Percentiles rank a stretch among this genome's conserved stretches.
Conservation (phyloP, 2,797 vertebrate species). For the Pseudopleuronectes americanus region DNA sequence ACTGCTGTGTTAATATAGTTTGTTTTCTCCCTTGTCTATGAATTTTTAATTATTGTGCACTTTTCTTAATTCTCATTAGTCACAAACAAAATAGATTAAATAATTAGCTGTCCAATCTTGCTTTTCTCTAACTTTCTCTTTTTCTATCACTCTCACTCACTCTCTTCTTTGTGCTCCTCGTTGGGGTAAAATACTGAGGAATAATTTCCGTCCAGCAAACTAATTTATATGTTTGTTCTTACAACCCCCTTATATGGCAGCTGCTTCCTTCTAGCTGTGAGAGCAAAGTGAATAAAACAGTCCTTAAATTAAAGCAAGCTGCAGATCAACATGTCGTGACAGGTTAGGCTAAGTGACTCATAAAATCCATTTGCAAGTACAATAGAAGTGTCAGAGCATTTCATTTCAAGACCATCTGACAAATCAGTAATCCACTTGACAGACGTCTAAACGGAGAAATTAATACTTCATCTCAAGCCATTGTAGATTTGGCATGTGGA, state of each 20-base stretch:
- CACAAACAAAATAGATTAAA: conserved; percentile 74
- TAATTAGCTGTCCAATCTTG: conserved; percentile 64
- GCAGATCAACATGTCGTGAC: conserved; percentile 30
- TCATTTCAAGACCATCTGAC: neutral
- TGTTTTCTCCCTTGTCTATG: conserved; percentile 69
- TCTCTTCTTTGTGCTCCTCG: conserved; percentile 25
- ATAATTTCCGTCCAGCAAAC: conserved; percentile 41
- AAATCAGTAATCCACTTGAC: conserved; percentile 6
- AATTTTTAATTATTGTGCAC: conserved; percentile 71
- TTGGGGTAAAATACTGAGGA: conserved; percentile 48
- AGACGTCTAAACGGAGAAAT: conserved; percentile 1
- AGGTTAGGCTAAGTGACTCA: conserved; percentile 20
- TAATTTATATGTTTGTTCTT: conserved; percentile 52
- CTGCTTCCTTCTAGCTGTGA: conserved; percentile 30
- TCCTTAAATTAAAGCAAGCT: conserved; percentile 32
- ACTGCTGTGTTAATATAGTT: conserved; percentile 65
- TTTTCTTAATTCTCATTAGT: conserved; percentile 74
- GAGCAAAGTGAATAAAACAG: conserved; percentile 36
- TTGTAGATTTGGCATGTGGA: neutral
- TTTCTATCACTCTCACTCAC: conserved; percentile 18
- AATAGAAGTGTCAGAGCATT: neutral
- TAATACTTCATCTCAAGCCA: neutral
- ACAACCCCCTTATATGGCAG: conserved; percentile 18
- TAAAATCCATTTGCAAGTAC: conserved; percentile 2
- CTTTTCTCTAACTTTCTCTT: conserved; percentile 39